Conservation (phyloP, 2,113 vertebrate genomes). For the Xiphophorus couchianus region DNA sequence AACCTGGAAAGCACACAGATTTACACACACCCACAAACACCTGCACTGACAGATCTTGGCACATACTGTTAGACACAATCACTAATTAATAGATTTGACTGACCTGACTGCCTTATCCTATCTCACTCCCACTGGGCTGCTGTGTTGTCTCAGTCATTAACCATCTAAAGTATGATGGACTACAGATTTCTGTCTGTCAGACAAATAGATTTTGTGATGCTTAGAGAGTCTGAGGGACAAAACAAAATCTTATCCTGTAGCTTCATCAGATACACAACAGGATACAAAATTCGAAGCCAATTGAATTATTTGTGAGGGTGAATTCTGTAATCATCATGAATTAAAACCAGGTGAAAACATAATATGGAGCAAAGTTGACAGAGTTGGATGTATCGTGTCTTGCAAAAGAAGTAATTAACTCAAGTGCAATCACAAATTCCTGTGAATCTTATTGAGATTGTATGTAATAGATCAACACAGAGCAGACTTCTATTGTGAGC, state of each 20-base stretch:
- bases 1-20: conserved; percentile 3
- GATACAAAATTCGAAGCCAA: not conserved
- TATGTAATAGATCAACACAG: not conserved
- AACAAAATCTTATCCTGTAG: not conserved
- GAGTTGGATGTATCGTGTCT: not conserved
- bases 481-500: no score
- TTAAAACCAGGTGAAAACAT: not conserved
- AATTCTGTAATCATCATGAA: not conserved
- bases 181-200: conserved; percentile 10
- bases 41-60: not conserved
- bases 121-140: conserved; percentile 12
- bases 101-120: conserved; percentile 2
- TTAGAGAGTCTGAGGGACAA: conserved; percentile 11
- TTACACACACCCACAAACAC: conserved; percentile 11
- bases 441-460: not conserved
- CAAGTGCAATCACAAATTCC: not conserved
- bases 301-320: not conserved
- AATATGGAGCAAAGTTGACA: not conserved
- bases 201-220: conserved; percentile 24
- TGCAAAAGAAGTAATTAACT: not conserved
- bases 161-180: conserved; percentile 19
- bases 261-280: not conserved
- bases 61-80: conserved; percentile 13
- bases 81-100: conserved; percentile 37
- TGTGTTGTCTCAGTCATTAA: conserved; percentile 23